Conservation (phyloP, 2,888 invertebrate genomes). For the Heliconius sara region DNA sequence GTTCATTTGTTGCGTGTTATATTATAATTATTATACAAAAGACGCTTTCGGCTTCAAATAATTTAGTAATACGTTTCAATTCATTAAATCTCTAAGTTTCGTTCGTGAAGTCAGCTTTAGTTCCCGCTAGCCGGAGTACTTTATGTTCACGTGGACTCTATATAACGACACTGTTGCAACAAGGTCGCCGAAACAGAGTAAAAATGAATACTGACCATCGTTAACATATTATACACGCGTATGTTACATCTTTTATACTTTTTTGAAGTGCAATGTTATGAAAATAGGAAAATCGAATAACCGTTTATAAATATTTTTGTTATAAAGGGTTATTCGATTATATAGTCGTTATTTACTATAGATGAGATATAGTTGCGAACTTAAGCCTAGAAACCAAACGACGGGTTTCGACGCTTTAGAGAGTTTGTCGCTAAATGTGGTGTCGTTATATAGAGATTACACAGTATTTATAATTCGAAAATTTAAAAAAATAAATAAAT, state of each 20-base stretch:
- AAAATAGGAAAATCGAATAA: too few species aligned
- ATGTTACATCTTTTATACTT: too few species aligned
- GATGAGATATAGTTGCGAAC: too few species aligned
- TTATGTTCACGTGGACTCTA: neutral
- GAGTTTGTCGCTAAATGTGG: neutral
- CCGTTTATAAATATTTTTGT: too few species aligned
- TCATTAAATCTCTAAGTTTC: neutral
- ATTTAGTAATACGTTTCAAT: neutral
- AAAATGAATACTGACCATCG: too few species aligned
- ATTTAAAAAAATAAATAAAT: slow-evolving; percentile 25
- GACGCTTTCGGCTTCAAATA: neutral
- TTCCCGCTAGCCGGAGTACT: too few species aligned
- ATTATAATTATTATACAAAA: neutral
- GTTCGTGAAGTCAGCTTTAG: neutral
- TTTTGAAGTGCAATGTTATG: too few species aligned
- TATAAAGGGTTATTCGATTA: too few species aligned
- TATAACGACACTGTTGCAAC: neutral
- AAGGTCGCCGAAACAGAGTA: too few species aligned
- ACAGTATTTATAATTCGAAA: slow-evolving; percentile 33
- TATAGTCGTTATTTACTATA: too few species aligned
- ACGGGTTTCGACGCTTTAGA: neutral
- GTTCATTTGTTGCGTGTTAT: slow-evolving; percentile 6
- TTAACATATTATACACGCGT: too few species aligned
- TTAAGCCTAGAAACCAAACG: too few species aligned
- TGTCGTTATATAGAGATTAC: neutral